These are phyloP conservation scores for Steinernema feltiae DNA, from an alignment of 1,140 invertebrate species.

Conservation along the genomic window DNA sequence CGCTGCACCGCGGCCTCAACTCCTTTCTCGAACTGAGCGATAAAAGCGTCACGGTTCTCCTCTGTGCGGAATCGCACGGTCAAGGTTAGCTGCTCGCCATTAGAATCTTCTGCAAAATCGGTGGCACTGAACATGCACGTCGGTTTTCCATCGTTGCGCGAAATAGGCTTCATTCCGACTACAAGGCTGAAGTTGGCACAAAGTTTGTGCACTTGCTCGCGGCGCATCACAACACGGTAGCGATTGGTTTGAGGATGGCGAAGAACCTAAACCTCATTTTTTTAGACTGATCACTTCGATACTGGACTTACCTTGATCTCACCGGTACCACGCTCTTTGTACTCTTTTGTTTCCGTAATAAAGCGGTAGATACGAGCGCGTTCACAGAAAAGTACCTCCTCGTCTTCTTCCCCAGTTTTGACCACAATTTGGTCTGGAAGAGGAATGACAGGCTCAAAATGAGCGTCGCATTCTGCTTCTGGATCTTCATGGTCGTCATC, in stretches of 20 bases:
- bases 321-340: slow-evolving; percentile 62
- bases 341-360: slow-evolving; percentile 53
- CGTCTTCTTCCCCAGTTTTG: slow-evolving; percentile 51
- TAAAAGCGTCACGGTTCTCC: neutral
- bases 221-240: slow-evolving; percentile 58
- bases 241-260: slow-evolving; percentile 20
- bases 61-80: slow-evolving; percentile 5
- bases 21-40: neutral
- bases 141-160: neutral
- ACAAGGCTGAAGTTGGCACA: slow-evolving; percentile 60
- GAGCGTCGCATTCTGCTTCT: slow-evolving; percentile 53
- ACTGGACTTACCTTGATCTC: slow-evolving; percentile 57
- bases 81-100: neutral
- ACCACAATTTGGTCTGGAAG: slow-evolving; percentile 59
- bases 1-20: neutral
- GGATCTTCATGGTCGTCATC: slow-evolving; percentile 29
- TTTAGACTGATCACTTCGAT: neutral
- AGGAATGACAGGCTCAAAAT: slow-evolving; percentile 61
- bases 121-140: slow-evolving; percentile 4
- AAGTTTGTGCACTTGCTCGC: slow-evolving; percentile 61
- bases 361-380: slow-evolving; percentile 50
- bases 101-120: neutral
- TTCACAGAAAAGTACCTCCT: slow-evolving; percentile 44
- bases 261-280: slow-evolving; percentile 2
- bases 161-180: neutral